Conservation (phyloP, 2,888 invertebrate genomes). For the Danaus chrysippus region DNA sequence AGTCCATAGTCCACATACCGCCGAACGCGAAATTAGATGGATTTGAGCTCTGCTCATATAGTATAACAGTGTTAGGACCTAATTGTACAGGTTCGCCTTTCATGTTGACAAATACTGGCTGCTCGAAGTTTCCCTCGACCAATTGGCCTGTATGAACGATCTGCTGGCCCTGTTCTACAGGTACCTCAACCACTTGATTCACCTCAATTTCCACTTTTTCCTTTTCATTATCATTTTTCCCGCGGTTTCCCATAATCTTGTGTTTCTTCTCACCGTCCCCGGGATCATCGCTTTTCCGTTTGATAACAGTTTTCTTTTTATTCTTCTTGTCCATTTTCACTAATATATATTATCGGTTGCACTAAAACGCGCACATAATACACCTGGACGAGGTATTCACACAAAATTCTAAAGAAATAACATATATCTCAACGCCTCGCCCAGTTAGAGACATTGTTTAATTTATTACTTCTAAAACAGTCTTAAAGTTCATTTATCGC, state of each 20-base stretch:
- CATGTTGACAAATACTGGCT: constrained; percentile 75
- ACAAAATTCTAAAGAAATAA: constrained; percentile 33
- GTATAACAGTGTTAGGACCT: constrained; percentile 72
- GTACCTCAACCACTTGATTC: constrained; percentile 70
- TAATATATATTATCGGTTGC: constrained; percentile 37
- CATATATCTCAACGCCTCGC: constrained; percentile 47
- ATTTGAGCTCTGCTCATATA: constrained; percentile 72
- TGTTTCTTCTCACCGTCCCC: constrained; percentile 67
- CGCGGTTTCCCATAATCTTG: constrained; percentile 57
- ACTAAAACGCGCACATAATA: constrained; percentile 40
- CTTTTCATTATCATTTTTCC: constrained; percentile 57
- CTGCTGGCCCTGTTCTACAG: constrained; percentile 70
- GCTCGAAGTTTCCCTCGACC: constrained; percentile 72
- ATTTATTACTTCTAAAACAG: constrained; percentile 15
- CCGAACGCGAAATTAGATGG: constrained; percentile 73
- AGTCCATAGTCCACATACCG: constrained; percentile 76
- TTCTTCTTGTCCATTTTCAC: constrained; percentile 76
- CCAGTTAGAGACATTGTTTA: constrained; percentile 50
- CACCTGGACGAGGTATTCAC: constrained; percentile 31
- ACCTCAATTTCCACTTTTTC: constrained; percentile 64
- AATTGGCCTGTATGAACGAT: constrained; percentile 70
- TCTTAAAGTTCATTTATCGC: constrained; percentile 20
- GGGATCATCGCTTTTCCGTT: constrained; percentile 70
- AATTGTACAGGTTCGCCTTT: constrained; percentile 73
- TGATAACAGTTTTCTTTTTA: constrained; percentile 72